Base-by-base conservation (phyloP, 1,140 invertebrate species). In the Bactericera cockerelli region DNA sequence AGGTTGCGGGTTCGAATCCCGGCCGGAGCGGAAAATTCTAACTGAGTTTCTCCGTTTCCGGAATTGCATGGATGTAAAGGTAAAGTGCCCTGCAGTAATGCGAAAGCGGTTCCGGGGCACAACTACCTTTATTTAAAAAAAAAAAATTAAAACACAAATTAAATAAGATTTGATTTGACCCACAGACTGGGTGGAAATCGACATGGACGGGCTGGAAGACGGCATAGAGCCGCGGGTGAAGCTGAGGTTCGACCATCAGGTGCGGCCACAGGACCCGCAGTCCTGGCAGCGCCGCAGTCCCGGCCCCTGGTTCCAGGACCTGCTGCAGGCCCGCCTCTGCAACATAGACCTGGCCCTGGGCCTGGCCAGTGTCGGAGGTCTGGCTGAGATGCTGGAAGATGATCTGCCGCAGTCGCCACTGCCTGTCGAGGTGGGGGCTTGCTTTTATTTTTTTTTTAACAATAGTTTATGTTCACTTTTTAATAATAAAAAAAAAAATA, bases 371-470 rank as follows among this genome's bases (percentile, higher is more conserved):
- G 75, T 90, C 0, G 79, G 81, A 26, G 86, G 82, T 6, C 69
- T 94, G 0, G 75, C 81, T 0, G 89, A 92, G 69, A 78, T 93
- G 49, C 54, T 86, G 2, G 89, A 93, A 69, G 89, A 94, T 73
- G 89, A 93, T 74, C 79, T 89, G 26, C 75, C 87, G 26, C 78
- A 81, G 1, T 79, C 79, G 61, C 83, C 86, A 1, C 78, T 93
- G 70, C 89, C 89, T 1, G 74, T 91, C 62, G 77, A 87, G 71
- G 82, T 91, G 69, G 68, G 66, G 63, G n/a, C n/a, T n/a, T n/a
- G n/a, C n/a, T 57, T 8, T 6, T 11, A 56, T 59, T n/a, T 22
- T 11, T 59, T 56, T 24, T n/a, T 4, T 57, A 16, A 8, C 53
- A 16, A 28, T 21, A 42, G 6, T 55, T 59, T n/a, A n/a, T n/a